phyloP scores from a whole-genome alignment of 2,888 invertebrate species.

The Trichogramma dendrolimi region DNA sequence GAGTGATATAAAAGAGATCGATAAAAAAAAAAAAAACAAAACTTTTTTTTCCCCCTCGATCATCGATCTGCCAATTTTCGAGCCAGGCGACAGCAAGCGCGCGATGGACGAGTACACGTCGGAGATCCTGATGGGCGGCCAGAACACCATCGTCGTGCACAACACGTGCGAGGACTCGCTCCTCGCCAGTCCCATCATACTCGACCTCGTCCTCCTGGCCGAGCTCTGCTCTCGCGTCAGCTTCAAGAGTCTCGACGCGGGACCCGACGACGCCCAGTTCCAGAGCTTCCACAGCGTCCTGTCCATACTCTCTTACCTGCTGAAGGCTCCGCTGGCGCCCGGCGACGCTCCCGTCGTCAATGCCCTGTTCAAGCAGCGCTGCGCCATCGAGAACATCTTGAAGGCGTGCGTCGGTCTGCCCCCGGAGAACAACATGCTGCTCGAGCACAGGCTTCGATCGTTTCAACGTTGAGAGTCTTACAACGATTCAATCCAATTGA shows the following conservation, averaged over 20 bases:
- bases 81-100: constrained; percentile 84
- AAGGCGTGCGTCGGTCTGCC: constrained; percentile 78
- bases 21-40: constrained; percentile 4
- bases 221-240: constrained; percentile 79
- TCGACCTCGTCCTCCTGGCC: constrained; percentile 82
- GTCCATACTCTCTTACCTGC: constrained; percentile 79
- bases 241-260: constrained; percentile 51
- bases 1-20: constrained; percentile 45
- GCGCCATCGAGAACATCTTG: constrained; percentile 83
- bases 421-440: constrained; percentile 70
- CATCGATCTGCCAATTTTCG: not conserved
- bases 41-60: not conserved
- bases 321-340: constrained; percentile 87
- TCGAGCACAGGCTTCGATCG: constrained; percentile 62
- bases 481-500: too few relatives aligned
- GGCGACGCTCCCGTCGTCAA: constrained; percentile 79
- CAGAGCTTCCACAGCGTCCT: constrained; percentile 71
- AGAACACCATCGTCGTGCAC: constrained; percentile 88
- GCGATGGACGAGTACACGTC: constrained; percentile 98
- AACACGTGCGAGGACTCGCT: constrained; percentile 97
- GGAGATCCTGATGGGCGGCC: constrained; percentile 91
- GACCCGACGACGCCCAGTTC: constrained; percentile 53
- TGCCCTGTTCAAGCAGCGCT: constrained; percentile 82
- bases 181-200: constrained; percentile 84
- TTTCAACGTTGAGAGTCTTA: not conserved